Conservation (phyloP, 1,140 invertebrate species). For the Neodiprion lecontei region DNA sequence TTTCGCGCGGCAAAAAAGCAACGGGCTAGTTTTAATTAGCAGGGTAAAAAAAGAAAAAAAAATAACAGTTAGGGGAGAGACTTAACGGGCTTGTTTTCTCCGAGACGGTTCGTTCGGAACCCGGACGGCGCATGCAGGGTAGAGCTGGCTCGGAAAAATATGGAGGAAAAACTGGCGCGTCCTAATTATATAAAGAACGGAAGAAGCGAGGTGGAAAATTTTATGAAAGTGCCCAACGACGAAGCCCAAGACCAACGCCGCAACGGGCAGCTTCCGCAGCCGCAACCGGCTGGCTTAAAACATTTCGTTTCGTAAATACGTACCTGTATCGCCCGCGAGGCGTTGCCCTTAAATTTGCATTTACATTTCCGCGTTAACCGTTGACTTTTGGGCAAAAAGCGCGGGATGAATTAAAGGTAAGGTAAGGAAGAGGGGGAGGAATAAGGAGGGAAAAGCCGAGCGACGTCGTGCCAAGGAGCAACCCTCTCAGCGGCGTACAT, state of each 20-base stretch:
- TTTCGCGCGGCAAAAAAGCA: not conserved
- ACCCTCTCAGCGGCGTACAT: no score
- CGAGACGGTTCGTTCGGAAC: not conserved
- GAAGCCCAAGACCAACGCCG: not conserved
- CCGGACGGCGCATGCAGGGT: not conserved
- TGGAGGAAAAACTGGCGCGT: not conserved
- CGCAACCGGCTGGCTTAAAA: not conserved
- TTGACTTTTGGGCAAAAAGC: not conserved
- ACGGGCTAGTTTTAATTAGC: not conserved
- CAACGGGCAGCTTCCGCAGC: not conserved
- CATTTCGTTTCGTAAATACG: constrained; percentile 2
- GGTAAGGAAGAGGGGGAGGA: no score
- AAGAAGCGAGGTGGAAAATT: constrained; percentile 4
- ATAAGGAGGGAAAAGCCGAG: no score
- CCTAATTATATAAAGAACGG: not conserved
- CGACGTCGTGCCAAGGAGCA: no score
- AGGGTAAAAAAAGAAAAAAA: not conserved
- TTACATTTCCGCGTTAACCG: not conserved
- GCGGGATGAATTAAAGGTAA: no score
- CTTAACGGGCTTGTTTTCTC: constrained; percentile 4
- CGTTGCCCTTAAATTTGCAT: not conserved
- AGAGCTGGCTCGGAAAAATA: not conserved
- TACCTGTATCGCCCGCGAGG: not conserved
- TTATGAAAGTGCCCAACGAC: not conserved
- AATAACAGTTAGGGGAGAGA: not conserved